Percentiles rank a stretch among this genome's conserved stretches.
Conservation (phyloP, 2,888 invertebrate genomes). For the Drosophila anomalipes region DNA sequence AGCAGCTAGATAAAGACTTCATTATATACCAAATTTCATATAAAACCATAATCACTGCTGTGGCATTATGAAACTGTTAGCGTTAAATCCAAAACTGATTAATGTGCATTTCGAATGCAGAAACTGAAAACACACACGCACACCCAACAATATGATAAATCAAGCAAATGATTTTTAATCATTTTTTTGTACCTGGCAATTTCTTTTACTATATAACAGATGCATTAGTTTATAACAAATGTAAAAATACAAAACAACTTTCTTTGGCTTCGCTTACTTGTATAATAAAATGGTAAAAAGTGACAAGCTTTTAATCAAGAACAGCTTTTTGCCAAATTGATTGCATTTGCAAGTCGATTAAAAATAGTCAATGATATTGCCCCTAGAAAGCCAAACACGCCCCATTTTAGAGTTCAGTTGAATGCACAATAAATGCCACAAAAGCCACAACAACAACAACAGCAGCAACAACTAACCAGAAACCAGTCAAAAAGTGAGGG, state of each 20-base stretch:
- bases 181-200: conserved; percentile 14
- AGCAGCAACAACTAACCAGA: background rate
- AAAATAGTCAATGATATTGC: conserved; percentile 3
- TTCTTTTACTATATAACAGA: conserved; percentile 2
- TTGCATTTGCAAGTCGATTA: conserved; percentile 23
- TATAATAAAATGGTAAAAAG: background rate
- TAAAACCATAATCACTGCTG: conserved; percentile 38
- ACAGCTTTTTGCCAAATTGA: conserved; percentile 8
- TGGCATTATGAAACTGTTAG: conserved; percentile 36
- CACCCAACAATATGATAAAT: conserved; percentile 14
- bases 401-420: conserved; percentile 54
- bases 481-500: conserved; percentile 44
- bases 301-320: background rate
- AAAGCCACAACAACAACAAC: conserved; percentile 44
- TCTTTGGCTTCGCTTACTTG: background rate
- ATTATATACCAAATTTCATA: conserved; percentile 28
- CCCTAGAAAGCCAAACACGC: conserved; percentile 22
- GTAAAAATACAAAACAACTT: background rate
- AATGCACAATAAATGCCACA: conserved; percentile 64
- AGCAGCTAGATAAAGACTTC: conserved; percentile 33
- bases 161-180: conserved; percentile 41
- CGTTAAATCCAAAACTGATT: conserved; percentile 32
- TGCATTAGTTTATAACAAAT: background rate
- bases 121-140: conserved; percentile 29
- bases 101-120: conserved; percentile 52